phyloP scores from a whole-genome alignment of 2,888 invertebrate species.

The Tinea semifulvella region DNA sequence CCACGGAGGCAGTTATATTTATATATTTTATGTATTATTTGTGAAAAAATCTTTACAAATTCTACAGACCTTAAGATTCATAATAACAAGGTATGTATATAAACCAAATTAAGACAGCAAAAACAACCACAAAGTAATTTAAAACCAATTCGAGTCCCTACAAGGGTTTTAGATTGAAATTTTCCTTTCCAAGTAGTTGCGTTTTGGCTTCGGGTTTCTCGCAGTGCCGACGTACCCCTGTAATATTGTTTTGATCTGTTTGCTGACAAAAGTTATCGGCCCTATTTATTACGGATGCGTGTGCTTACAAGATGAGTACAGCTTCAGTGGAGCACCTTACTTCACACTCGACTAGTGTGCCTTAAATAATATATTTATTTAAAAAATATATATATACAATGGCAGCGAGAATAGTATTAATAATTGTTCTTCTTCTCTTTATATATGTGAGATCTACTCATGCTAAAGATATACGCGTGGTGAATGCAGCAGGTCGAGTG shows the following conservation, averaged over 20 bases:
- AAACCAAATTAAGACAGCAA: too few species aligned
- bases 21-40: too few species aligned
- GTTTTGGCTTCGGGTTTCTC: constrained; percentile 26
- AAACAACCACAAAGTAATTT: too few species aligned
- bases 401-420: constrained; percentile 3
- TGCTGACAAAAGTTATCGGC: constrained; percentile 57
- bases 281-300: constrained; percentile 43
- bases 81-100: too few species aligned
- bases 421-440: constrained; percentile 2
- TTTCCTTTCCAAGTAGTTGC: too few species aligned
- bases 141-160: too few species aligned
- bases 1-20: too few species aligned
- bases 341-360: not conserved
- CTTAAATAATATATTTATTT: not conserved
- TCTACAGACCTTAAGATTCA: too few species aligned
- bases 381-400: too few species aligned
- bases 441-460: not conserved
- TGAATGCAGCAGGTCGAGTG: not conserved
- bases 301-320: not conserved
- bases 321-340: constrained; percentile 7
- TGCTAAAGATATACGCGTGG: not conserved
- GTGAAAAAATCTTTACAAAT: too few species aligned
- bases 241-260: constrained; percentile 59
- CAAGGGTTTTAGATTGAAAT: too few species aligned
- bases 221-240: not conserved